Evolutionary conservation across 2,113 vertebrate species (phyloP).

Genomic region (Barbus barbus): DNA sequence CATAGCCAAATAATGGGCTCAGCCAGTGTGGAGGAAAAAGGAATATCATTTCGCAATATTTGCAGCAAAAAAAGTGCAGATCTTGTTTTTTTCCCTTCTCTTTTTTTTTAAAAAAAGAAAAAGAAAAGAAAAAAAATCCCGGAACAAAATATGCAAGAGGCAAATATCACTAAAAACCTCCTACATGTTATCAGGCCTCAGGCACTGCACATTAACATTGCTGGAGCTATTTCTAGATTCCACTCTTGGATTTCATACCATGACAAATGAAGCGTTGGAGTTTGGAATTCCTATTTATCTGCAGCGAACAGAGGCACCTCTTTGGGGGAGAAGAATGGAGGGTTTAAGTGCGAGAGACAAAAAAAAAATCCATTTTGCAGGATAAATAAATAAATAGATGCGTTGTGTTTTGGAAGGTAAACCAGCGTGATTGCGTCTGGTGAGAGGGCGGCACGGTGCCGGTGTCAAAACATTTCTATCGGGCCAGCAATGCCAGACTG

Average conservation of each 20-base stretch:
- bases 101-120: slow-evolving; percentile 48
- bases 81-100: slow-evolving; percentile 12
- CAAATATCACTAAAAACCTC: slow-evolving; percentile 83
- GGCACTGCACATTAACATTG: slow-evolving; percentile 77
- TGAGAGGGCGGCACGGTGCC: slow-evolving; percentile 51
- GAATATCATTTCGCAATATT: slow-evolving; percentile 62
- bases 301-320: slow-evolving; percentile 60
- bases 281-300: slow-evolving; percentile 76
- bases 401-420: slow-evolving; percentile 56
- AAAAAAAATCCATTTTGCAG: slow-evolving; percentile 71
- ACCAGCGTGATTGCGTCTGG: slow-evolving; percentile 70
- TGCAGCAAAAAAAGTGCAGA: slow-evolving; percentile 64
- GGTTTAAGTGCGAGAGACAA: slow-evolving; percentile 73
- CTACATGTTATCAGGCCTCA: slow-evolving; percentile 79
- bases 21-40: slow-evolving; percentile 58
- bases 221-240: slow-evolving; percentile 82
- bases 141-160: slow-evolving; percentile 81
- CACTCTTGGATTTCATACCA: slow-evolving; percentile 82
- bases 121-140: slow-evolving; percentile 61
- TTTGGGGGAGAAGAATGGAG: slow-evolving; percentile 79
- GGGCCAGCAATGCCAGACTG: slow-evolving; percentile 30
- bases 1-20: slow-evolving; percentile 81
- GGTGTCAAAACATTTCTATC: slow-evolving; percentile 33
- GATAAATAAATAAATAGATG: slow-evolving; percentile 78
- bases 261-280: slow-evolving; percentile 81